Evolutionary conservation across 2,797 vertebrate species (phyloP).

Genomic region (Melanotaenia nigrans): DNA sequence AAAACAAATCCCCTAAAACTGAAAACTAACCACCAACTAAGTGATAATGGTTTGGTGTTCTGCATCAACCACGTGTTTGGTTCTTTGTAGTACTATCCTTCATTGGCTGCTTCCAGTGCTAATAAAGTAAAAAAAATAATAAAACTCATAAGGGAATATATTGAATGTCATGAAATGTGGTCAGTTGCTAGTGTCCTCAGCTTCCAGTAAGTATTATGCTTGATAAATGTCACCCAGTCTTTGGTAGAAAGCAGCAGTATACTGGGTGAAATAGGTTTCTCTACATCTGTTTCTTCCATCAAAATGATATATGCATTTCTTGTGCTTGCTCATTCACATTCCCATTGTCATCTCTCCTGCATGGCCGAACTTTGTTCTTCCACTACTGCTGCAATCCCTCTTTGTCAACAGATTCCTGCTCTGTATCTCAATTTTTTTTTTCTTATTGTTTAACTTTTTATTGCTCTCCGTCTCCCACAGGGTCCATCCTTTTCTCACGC

Average conservation of each 20-base stretch:
- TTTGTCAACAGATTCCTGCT: constrained; percentile 42
- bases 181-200: constrained; percentile 29
- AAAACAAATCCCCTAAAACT: too few species aligned
- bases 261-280: constrained; percentile 32
- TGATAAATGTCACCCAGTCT: constrained; percentile 52
- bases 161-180: constrained; percentile 11
- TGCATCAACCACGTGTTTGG: background rate
- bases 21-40: background rate
- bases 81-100: background rate
- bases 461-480: constrained; percentile 42
- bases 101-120: background rate
- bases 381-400: constrained; percentile 52
- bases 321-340: constrained; percentile 31
- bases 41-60: background rate
- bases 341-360: constrained; percentile 35
- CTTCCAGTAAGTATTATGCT: constrained; percentile 17
- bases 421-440: constrained; percentile 44
- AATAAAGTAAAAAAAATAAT: constrained; percentile 2
- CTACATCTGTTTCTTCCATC: constrained; percentile 39
- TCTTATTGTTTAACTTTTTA: constrained; percentile 43
- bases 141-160: background rate
- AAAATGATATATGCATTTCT: constrained; percentile 48
- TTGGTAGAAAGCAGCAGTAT: constrained; percentile 24
- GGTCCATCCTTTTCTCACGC: constrained; percentile 51
- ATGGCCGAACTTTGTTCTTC: constrained; percentile 59